phyloP scores from a whole-genome alignment of 2,888 invertebrate genomes.

The Busseola fusca region DNA sequence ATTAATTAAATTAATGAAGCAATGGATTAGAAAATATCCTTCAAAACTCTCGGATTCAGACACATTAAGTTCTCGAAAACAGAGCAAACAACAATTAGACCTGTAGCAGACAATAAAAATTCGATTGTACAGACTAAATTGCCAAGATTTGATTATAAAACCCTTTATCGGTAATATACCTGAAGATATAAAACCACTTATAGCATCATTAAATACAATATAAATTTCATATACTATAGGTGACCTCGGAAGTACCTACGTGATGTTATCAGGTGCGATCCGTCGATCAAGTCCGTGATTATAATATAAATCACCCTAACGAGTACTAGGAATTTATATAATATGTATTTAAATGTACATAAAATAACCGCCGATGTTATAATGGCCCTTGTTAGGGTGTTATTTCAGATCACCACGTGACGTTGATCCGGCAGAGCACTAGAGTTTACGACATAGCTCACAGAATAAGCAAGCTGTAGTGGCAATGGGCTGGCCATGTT shows the following conservation, averaged over 20 bases:
- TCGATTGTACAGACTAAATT: not conserved
- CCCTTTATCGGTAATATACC: conserved; percentile 37
- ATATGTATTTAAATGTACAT: conserved; percentile 14
- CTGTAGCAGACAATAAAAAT: not conserved
- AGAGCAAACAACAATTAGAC: conserved; percentile 2
- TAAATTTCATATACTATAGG: not conserved
- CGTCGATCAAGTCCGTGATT: conserved; percentile 37
- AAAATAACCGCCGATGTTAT: conserved; percentile 24
- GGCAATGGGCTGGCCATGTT: too few relatives aligned
- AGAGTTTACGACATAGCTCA: too few relatives aligned
- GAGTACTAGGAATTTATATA: conserved; percentile 25
- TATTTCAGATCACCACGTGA: conserved; percentile 4
- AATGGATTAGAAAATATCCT: too few relatives aligned
- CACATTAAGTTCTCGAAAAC: not conserved
- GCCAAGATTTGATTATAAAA: conserved; percentile 25
- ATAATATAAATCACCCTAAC: conserved; percentile 45
- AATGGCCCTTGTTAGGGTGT: not conserved
- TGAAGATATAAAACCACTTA: conserved; percentile 24
- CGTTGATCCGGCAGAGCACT: not conserved
- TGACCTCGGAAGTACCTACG: conserved; percentile 53
- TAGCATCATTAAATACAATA: conserved; percentile 16
- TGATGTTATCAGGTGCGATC: conserved; percentile 68
- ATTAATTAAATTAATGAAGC: too few relatives aligned
- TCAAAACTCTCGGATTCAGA: too few relatives aligned
- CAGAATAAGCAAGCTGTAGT: too few relatives aligned